Evolutionary conservation across 2,113 vertebrate species (phyloP).

Genomic region (Petromus typicus): DNA sequence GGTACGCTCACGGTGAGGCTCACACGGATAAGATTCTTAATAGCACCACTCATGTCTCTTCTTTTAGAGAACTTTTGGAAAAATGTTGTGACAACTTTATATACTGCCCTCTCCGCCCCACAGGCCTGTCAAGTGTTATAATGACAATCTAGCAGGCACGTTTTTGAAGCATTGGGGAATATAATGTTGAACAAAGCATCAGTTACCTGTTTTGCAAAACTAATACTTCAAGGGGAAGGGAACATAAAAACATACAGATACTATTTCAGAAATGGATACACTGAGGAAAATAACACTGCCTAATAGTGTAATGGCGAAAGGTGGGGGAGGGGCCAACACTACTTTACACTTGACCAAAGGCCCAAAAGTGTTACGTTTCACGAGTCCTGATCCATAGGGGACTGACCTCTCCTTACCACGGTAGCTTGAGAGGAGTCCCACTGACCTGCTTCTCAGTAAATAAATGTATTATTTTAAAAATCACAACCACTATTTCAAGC

Average conservation of each 20-base stretch:
- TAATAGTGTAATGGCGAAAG: not conserved
- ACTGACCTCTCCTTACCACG: not conserved
- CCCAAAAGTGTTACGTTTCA: not conserved
- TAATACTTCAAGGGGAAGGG: not conserved
- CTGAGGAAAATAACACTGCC: not conserved
- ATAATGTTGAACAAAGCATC: not conserved
- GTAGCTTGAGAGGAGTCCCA: not conserved
- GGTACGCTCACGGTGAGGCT: not conserved
- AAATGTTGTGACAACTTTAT: not conserved
- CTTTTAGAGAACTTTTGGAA: not conserved
- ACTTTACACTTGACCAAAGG: not conserved
- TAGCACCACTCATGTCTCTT: not conserved
- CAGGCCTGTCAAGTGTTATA: not conserved
- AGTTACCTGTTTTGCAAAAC: not conserved
- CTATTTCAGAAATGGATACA: not conserved
- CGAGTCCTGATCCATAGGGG: not conserved
- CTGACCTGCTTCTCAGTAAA: not conserved
- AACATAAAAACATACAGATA: not conserved
- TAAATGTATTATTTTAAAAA: not conserved
- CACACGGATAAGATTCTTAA: not conserved
- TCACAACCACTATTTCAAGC: not conserved
- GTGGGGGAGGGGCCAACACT: not conserved
- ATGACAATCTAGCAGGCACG: not conserved
- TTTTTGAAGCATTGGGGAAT: not conserved
- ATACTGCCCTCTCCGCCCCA: not conserved